phyloP scores from a whole-genome alignment of 2,888 invertebrate species.

The Meiosimyza platycephala region DNA sequence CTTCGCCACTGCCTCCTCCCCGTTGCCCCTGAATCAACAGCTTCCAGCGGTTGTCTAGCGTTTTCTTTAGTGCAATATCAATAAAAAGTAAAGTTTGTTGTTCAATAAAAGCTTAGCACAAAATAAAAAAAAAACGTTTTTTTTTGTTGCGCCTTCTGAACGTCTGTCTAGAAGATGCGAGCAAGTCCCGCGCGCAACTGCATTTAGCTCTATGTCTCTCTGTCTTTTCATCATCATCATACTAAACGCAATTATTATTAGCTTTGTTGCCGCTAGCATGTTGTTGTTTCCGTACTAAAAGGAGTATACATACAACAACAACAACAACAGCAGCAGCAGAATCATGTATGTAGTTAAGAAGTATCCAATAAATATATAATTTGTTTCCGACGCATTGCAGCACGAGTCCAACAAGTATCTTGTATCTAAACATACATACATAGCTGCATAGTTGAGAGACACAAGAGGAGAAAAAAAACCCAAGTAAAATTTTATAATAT shows the following conservation, averaged over 20 bases:
- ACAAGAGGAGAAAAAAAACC: neutral
- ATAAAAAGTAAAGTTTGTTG: slow-evolving; percentile 34
- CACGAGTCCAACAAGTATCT: neutral
- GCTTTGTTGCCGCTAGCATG: slow-evolving; percentile 19
- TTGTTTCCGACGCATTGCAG: slow-evolving; percentile 31
- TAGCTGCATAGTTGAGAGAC: neutral
- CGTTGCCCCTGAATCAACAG: neutral
- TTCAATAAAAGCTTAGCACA: slow-evolving; percentile 16
- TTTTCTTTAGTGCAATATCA: slow-evolving; percentile 21
- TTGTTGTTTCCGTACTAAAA: neutral
- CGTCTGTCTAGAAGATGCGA: neutral
- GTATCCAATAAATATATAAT: slow-evolving; percentile 29
- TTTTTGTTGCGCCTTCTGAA: neutral
- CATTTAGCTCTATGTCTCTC: neutral
- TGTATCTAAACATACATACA: slow-evolving; percentile 3
- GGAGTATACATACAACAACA: slow-evolving; percentile 9
- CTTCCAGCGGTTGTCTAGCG: neutral
- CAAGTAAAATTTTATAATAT: too few relatives aligned
- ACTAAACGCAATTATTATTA: slow-evolving; percentile 34
- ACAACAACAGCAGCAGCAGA: neutral
- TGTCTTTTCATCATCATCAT: neutral
- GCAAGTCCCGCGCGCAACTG: neutral
- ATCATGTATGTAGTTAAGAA: neutral
- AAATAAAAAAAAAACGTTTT: neutral
- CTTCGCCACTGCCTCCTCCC: neutral